These are phyloP conservation scores for Planococcus citri DNA, from an alignment of 1,140 invertebrate genomes.

Conservation along the genomic window DNA sequence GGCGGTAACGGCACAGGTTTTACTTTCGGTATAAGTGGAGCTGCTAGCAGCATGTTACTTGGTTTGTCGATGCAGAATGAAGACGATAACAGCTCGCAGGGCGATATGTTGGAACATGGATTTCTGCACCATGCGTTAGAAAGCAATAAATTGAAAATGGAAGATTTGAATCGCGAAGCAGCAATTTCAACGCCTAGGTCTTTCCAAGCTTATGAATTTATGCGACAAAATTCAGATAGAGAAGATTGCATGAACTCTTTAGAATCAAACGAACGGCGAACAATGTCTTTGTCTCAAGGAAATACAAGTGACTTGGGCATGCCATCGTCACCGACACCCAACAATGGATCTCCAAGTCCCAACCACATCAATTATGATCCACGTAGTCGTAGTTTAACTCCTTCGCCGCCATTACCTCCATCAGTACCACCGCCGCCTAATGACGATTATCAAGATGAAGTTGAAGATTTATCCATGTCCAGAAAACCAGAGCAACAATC, in stretches of 20 bases:
- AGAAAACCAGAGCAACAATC: slow-evolving; percentile 31
- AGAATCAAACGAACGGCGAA: neutral
- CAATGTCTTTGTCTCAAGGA: neutral
- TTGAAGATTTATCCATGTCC: slow-evolving; percentile 39
- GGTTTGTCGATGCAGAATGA: slow-evolving; percentile 23
- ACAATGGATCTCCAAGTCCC: slow-evolving; percentile 31
- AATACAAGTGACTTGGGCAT: slow-evolving; percentile 10
- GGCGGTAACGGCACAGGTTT: slow-evolving; percentile 38
- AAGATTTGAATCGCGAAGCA: slow-evolving; percentile 1
- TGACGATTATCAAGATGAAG: slow-evolving; percentile 34
- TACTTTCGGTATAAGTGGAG: slow-evolving; percentile 31
- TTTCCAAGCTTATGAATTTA: neutral
- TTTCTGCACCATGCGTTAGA: slow-evolving; percentile 30
- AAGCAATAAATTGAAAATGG: slow-evolving; percentile 12
- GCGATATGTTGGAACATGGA: slow-evolving; percentile 30
- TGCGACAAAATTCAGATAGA: neutral
- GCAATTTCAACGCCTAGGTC: neutral
- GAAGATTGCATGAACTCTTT: slow-evolving; percentile 3
- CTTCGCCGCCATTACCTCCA: slow-evolving; percentile 22
- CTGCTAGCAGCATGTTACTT: slow-evolving; percentile 27
- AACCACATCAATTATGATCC: slow-evolving; percentile 30
- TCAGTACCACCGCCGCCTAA: slow-evolving; percentile 25
- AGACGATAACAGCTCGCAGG: slow-evolving; percentile 27
- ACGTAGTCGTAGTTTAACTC: slow-evolving; percentile 24
- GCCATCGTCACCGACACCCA: slow-evolving; percentile 29